phyloP scores from a whole-genome alignment of 2,113 vertebrate species.

The Mesocricetus auratus region DNA sequence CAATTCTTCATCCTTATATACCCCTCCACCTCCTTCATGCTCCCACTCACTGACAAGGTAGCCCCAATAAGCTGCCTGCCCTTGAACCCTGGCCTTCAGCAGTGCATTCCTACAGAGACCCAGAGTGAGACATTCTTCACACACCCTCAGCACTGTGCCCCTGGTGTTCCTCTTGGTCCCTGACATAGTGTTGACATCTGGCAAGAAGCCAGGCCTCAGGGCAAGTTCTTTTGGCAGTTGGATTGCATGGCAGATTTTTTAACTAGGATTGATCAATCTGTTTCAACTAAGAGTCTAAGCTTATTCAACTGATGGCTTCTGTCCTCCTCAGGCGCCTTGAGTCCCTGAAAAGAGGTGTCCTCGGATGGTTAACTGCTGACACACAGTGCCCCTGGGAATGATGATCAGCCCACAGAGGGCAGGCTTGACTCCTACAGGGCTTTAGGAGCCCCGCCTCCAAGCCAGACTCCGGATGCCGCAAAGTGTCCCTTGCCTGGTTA shows the following conservation, averaged over 20 bases:
- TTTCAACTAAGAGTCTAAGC: background rate
- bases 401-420: background rate
- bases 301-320: slow-evolving; percentile 21
- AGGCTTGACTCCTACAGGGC: background rate
- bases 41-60: no score
- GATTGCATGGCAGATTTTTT: background rate
- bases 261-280: background rate
- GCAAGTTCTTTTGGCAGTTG: slow-evolving; percentile 9
- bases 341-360: background rate
- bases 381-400: background rate
- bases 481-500: background rate
- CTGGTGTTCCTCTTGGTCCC: background rate
- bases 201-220: background rate
- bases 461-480: background rate
- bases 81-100: background rate
- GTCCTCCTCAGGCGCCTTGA: background rate
- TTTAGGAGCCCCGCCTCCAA: background rate
- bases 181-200: background rate
- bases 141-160: accelerated
- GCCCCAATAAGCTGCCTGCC: background rate
- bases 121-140: background rate
- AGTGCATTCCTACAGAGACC: background rate
- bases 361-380: background rate
- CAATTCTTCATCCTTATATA: accelerated
- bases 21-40: accelerated